Base-by-base conservation (phyloP, 2,797 vertebrate genomes). In the Sorex maritimensis region DNA sequence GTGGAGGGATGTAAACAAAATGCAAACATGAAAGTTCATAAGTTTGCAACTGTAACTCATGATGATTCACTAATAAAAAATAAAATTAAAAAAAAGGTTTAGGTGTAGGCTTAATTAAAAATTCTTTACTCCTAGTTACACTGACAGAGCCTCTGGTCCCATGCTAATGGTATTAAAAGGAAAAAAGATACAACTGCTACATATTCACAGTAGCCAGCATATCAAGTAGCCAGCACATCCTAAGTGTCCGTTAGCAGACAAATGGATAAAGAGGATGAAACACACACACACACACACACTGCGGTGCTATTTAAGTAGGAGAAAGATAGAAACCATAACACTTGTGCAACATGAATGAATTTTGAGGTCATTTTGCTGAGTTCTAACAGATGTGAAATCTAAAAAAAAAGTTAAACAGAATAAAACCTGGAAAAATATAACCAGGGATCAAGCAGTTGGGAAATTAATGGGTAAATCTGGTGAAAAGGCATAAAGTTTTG, bases 81-180 rank as follows among this genome's bases (percentile, higher is more conserved):
- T 34, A 34, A 34, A 34, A 34, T 69, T 61, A 85, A 17, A 11
- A 34, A 34, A 34, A 34, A 34, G 52, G 19, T 68, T 81, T 72
- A 78, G 89, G 9, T 84, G 28, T 86, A 91, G 5, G 5, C 19
- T 67, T 15, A 19, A 61, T 92, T 75, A 28, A 75, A 89, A 68
- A 44, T 87, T 52, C 7, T 23, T n/a, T 3, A 44, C 58, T 81
- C 9, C 2, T 41, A 46, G 1, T 63, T 46, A 52, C 15, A 14
- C 80, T 92, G 55, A 7, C 24, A 49, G 49, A 86, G 14, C 23
- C 6, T 38, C n/a, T 49, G 1, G 13, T 23, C 58, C 34, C 24
- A 26, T 13, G 44, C n/a, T 65, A 41, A 44, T 13, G 14, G 4
- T 9, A 46, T 41, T 72, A 72, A 44, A 44, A 44, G 41, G 41